phyloP scores from a whole-genome alignment of 2,113 vertebrate genomes.

The Kryptolebias marmoratus region DNA sequence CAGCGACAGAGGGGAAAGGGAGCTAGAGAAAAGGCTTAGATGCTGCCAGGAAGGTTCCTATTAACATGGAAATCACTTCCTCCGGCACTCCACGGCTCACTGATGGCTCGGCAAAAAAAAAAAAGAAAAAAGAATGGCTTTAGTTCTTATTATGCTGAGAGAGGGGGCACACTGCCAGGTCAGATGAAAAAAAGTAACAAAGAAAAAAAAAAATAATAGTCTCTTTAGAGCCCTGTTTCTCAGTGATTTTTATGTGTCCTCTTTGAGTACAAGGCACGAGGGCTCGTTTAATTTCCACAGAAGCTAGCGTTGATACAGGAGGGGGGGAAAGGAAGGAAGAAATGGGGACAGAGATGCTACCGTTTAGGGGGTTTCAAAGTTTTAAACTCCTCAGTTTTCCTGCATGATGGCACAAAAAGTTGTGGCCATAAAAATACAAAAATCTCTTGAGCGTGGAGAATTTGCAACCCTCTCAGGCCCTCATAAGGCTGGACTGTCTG shows the following conservation, averaged over 20 bases:
- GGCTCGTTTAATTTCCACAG: constrained; percentile 61
- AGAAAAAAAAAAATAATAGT: constrained; percentile 40
- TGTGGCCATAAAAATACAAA: constrained; percentile 13
- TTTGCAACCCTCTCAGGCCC: constrained; percentile 45
- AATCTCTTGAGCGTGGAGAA: constrained; percentile 35
- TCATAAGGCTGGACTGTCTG: constrained; percentile 30
- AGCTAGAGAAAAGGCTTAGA: constrained; percentile 33
- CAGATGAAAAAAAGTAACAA: constrained; percentile 75
- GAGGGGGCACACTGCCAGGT: constrained; percentile 75
- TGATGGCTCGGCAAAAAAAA: constrained; percentile 73
- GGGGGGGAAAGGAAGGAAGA: constrained; percentile 13
- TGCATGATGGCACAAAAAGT: constrained; percentile 25
- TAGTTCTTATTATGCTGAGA: constrained; percentile 80
- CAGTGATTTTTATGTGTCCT: constrained; percentile 31
- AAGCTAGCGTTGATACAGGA: constrained; percentile 18
- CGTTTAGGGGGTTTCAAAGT: constrained; percentile 55
- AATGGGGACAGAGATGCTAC: constrained; percentile 33
- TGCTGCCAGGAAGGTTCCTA: constrained; percentile 71
- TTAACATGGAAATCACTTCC: constrained; percentile 83
- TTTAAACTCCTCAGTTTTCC: constrained; percentile 56
- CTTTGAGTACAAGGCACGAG: constrained; percentile 51
- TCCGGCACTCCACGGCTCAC: constrained; percentile 66
- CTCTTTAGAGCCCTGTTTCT: constrained; percentile 44
- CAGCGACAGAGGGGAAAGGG: constrained; percentile 22
- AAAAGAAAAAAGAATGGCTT: constrained; percentile 75